Percentiles rank a stretch among this genome's conserved stretches.
Evolutionary conservation across 2,797 vertebrate genomes (phyloP).

Genomic region (Buphagus erythrorhynchus): DNA sequence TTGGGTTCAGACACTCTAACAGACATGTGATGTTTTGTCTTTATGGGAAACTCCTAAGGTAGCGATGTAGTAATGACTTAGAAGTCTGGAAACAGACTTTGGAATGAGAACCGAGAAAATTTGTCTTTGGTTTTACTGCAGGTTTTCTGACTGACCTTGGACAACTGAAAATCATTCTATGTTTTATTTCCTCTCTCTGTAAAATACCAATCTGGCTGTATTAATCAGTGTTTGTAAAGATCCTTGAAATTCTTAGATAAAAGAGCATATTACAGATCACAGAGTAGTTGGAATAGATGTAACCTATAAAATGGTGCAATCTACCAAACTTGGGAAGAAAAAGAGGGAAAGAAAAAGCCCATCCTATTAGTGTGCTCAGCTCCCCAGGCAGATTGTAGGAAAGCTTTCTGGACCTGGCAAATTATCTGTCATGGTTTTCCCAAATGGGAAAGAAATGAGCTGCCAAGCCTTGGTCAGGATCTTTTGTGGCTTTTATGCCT

Average conservation of each 20-base stretch:
- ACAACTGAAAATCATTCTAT: slow-evolving; percentile 1
- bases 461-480: neutral
- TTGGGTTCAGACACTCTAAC: slow-evolving; percentile 7
- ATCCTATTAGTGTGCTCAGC: neutral
- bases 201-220: neutral
- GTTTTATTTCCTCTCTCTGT: slow-evolving; percentile 32
- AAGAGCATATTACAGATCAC: neutral
- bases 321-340: neutral
- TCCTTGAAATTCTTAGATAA: slow-evolving; percentile 45
- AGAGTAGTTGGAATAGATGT: neutral
- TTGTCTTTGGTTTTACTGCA: slow-evolving; percentile 30
- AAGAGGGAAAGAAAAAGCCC: neutral
- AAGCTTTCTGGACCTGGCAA: neutral
- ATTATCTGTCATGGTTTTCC: neutral
- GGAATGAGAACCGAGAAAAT: slow-evolving; percentile 16
- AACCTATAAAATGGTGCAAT: neutral
- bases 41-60: neutral
- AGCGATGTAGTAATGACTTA: slow-evolving; percentile 18
- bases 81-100: slow-evolving; percentile 13
- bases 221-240: slow-evolving; percentile 54
- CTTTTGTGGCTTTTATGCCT: neutral
- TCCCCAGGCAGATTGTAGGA: neutral
- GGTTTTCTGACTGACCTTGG: slow-evolving; percentile 53
- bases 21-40: slow-evolving; percentile 36
- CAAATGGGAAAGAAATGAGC: neutral